Conservation (phyloP, 2,113 vertebrate species). For the Cyanoliseus patagonus region DNA sequence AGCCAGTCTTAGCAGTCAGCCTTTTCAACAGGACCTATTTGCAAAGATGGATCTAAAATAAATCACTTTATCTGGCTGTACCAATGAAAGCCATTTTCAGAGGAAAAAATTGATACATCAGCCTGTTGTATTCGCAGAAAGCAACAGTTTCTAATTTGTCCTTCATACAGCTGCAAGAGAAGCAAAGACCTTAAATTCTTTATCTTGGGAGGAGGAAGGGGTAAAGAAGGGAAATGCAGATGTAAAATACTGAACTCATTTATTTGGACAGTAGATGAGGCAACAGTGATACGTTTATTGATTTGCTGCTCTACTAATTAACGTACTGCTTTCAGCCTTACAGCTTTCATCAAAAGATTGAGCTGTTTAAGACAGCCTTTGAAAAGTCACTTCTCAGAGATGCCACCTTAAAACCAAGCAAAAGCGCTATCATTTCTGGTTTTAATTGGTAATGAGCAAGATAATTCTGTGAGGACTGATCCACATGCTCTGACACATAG, state of each 20-base stretch:
- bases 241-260: slow-evolving; percentile 7
- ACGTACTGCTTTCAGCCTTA: background rate
- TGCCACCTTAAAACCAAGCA: background rate
- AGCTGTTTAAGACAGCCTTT: background rate
- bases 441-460: background rate
- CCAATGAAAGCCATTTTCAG: background rate
- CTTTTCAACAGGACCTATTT: slow-evolving; percentile 27
- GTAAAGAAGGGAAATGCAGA: background rate
- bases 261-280: slow-evolving; percentile 18
- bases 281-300: background rate
- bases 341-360: slow-evolving; percentile 6
- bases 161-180: background rate
- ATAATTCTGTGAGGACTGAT: background rate
- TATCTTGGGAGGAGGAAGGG: background rate
- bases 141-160: background rate
- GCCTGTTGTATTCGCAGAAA: slow-evolving; percentile 11
- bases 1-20: slow-evolving; percentile 7
- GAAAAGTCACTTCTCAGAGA: background rate
- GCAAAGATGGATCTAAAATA: slow-evolving; percentile 42
- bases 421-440: background rate
- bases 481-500: fast-evolving
- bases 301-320: slow-evolving; percentile 45
- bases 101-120: background rate
- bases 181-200: background rate
- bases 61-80: slow-evolving; percentile 24